Percentiles rank a stretch among this genome's conserved stretches.
These are phyloP conservation scores for Cetoscarus ocellatus DNA, from an alignment of 2,797 vertebrate genomes.

Conservation along the genomic window DNA sequence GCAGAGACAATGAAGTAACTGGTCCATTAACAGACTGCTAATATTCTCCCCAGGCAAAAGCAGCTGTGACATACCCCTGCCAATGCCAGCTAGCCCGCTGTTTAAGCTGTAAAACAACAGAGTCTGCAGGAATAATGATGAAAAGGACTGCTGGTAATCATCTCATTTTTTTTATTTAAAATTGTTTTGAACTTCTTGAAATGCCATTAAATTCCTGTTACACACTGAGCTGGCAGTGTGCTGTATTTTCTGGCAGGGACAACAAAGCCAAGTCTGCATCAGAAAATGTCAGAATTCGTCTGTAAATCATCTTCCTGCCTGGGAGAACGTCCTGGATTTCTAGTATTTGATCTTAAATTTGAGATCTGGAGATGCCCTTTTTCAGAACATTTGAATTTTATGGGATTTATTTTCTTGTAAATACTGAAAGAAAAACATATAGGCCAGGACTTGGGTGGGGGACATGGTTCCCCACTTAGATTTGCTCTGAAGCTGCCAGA, in stretches of 20 bases:
- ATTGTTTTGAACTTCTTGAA: neutral
- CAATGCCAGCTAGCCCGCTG: neutral
- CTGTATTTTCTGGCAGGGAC: neutral
- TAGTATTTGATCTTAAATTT: neutral
- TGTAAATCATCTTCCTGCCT: neutral
- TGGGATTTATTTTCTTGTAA: neutral
- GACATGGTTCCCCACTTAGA: neutral
- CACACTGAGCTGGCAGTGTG: neutral
- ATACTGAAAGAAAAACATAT: neutral
- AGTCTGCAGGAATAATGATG: neutral
- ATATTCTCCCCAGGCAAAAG: neutral
- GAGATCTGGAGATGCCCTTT: neutral
- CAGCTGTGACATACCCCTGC: constrained; percentile 3
- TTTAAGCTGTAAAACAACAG: neutral
- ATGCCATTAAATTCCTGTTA: no score
- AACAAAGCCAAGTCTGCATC: no score
- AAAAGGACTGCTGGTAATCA: neutral
- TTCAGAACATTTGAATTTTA: neutral
- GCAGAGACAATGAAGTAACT: neutral
- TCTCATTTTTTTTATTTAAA: neutral
- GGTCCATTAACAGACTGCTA: neutral
- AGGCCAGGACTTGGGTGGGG: no score
- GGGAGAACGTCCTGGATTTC: no score
- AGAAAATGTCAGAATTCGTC: neutral
- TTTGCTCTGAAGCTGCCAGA: neutral